These are phyloP conservation scores for Microcaecilia unicolor DNA, from an alignment of 2,797 vertebrate genomes.

Conservation along the genomic window DNA sequence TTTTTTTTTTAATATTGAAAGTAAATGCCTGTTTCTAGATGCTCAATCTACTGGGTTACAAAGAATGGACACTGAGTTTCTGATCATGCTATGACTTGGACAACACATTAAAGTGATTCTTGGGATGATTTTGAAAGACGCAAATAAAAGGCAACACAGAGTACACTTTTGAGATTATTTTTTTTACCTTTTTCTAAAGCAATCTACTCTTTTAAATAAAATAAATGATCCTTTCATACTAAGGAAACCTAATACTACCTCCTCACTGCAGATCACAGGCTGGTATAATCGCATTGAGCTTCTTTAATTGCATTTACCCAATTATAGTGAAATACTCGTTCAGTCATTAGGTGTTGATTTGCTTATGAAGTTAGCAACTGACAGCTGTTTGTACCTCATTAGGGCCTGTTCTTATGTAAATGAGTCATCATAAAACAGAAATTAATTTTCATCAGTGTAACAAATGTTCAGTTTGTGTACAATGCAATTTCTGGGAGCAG, in stretches of 20 bases:
- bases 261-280: constrained; percentile 35
- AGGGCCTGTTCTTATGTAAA: constrained; percentile 58
- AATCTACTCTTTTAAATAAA: constrained; percentile 30
- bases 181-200: too few relatives aligned
- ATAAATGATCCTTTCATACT: constrained; percentile 26
- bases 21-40: too few relatives aligned
- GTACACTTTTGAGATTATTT: too few relatives aligned
- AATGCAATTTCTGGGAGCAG: constrained; percentile 36
- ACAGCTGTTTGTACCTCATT: constrained; percentile 62
- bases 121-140: too few relatives aligned
- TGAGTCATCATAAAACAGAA: constrained; percentile 50
- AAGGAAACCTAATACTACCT: constrained; percentile 28
- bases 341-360: constrained; percentile 62
- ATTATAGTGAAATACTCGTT: constrained; percentile 49
- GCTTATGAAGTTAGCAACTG: constrained; percentile 58
- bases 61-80: too few relatives aligned
- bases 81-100: too few relatives aligned
- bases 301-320: constrained; percentile 56
- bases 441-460: constrained; percentile 56
- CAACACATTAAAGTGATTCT: too few relatives aligned
- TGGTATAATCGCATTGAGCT: constrained; percentile 48
- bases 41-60: too few relatives aligned
- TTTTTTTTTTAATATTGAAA: too few relatives aligned
- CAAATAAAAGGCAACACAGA: too few relatives aligned
- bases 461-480: constrained; percentile 38